Evolutionary conservation across 2,797 vertebrate species (phyloP), one percentile per base, ranked within the genome.

Genomic region (Vultur gryphus): DNA sequence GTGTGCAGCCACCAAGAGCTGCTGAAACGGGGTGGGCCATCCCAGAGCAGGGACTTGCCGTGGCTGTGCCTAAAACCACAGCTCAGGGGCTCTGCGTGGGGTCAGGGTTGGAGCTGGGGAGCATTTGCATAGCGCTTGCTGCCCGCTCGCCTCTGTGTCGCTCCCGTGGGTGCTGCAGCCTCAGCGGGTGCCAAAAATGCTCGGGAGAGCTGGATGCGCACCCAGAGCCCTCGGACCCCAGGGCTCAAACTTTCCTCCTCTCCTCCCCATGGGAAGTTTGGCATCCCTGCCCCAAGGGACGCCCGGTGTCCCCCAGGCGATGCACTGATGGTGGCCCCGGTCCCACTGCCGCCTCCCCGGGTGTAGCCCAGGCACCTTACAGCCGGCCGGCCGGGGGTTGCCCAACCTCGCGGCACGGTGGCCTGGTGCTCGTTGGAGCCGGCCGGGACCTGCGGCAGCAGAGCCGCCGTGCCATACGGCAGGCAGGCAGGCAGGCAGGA

Each of bases 251-350:
- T n/a, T 37, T 18, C 33, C 33, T 62, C 6, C 52, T 87, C 31
- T 31, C 8, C 48, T 61, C 16, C 11, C 4, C 10, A 2, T 0
- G 0, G 16, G 23, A 26, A 39, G 15, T 10, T 51, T 10, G 20
- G 23, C 55, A 28, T 11, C 72, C 17, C 17, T 18, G 25, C 44
- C 58, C 29, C 23, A 20, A 10, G 70, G 64, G 64, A 29, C 2
- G 19, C 18, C 10, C 3, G 2, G 19, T 29, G 39, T 37, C 7
- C 11, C 19, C 6, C 0, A 6, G 66, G 25, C 0, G 1, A 13
- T 41, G 41, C 11, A 2, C 2, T 3, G 28, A 6, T 5, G 24
- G 37, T 59, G 66, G 23, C 21, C 29, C 48, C 0, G 4, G 10
- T 44, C 14, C 8, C 46, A 16, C 1, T 4, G 28, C 52, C 35